phyloP scores from a whole-genome alignment of 2,888 invertebrate genomes.

The Lycaena phlaeas region DNA sequence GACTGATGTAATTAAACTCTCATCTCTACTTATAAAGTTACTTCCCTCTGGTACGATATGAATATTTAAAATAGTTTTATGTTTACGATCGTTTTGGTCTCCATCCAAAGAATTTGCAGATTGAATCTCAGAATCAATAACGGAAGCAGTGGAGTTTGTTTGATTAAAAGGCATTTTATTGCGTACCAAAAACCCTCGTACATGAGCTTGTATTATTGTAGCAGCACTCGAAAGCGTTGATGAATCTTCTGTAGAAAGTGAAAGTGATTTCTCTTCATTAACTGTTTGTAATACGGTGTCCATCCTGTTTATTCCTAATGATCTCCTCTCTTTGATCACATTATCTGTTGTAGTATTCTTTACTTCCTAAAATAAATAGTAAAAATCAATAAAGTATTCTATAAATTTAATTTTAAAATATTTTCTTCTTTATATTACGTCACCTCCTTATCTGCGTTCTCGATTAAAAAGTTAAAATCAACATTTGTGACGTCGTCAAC shows the following conservation, averaged over 20 bases:
- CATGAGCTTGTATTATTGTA: slow-evolving; percentile 78
- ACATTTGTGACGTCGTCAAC: slow-evolving; percentile 47
- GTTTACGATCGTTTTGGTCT: slow-evolving; percentile 39
- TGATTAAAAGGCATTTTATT: slow-evolving; percentile 59
- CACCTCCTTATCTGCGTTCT: slow-evolving; percentile 22
- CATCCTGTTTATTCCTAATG: slow-evolving; percentile 52
- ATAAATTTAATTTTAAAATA: not conserved
- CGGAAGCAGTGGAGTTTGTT: slow-evolving; percentile 47
- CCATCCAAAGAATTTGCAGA: slow-evolving; percentile 41
- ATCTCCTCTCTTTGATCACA: slow-evolving; percentile 43
- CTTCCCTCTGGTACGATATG: slow-evolving; percentile 58
- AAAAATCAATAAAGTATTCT: slow-evolving; percentile 10
- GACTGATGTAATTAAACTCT: slow-evolving; percentile 54
- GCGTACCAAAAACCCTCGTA: slow-evolving; percentile 77
- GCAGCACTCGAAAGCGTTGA: slow-evolving; percentile 72
- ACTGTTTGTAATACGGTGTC: slow-evolving; percentile 65
- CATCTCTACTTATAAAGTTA: slow-evolving; percentile 53
- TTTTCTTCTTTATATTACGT: slow-evolving; percentile 9
- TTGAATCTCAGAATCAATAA: slow-evolving; percentile 45
- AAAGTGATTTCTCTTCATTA: slow-evolving; percentile 66
- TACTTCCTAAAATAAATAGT: slow-evolving; percentile 37
- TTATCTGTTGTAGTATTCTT: slow-evolving; percentile 26
- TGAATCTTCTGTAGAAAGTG: slow-evolving; percentile 64
- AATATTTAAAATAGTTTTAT: slow-evolving; percentile 59
- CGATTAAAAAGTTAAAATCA: slow-evolving; percentile 26